Conservation (phyloP, 2,888 invertebrate species). For the Watsonalla binaria region DNA sequence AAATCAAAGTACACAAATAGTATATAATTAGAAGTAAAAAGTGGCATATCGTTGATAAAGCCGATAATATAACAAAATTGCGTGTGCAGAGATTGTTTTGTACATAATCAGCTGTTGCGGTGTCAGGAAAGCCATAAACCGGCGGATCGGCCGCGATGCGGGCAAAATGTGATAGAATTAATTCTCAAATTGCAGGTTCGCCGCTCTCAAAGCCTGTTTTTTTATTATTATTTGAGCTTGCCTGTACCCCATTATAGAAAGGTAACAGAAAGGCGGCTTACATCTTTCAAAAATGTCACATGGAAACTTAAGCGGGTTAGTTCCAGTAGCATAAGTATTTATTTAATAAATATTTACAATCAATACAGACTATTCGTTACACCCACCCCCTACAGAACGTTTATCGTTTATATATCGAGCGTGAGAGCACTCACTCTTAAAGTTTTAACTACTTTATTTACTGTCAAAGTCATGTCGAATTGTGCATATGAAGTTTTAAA, state of each 20-base stretch:
- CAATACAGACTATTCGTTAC: no score
- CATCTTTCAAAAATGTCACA: no score
- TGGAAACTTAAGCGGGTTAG: no score
- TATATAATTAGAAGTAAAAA: slow-evolving; percentile 23
- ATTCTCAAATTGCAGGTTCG: slow-evolving; percentile 65
- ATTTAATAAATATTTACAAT: no score
- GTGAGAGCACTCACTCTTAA: no score
- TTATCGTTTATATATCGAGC: no score
- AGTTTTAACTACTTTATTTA: no score
- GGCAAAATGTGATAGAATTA: slow-evolving; percentile 66
- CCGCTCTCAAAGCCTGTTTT: slow-evolving; percentile 43
- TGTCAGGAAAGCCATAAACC: slow-evolving; percentile 54
- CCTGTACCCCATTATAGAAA: slow-evolving; percentile 51
- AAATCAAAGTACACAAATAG: slow-evolving; percentile 20
- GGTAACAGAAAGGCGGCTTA: no score
- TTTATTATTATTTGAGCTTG: slow-evolving; percentile 54
- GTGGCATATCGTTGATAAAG: slow-evolving; percentile 41
- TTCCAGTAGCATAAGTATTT: no score
- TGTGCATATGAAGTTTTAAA: no score
- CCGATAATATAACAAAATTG: slow-evolving; percentile 50
- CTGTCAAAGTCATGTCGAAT: no score
- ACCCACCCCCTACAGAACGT: no score
- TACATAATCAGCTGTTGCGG: slow-evolving; percentile 59
- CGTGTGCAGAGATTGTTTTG: slow-evolving; percentile 43
- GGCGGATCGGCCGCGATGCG: slow-evolving; percentile 45